Evolutionary conservation across 2,888 invertebrate genomes (phyloP).

Genomic region (Drosophila demipolita): DNA sequence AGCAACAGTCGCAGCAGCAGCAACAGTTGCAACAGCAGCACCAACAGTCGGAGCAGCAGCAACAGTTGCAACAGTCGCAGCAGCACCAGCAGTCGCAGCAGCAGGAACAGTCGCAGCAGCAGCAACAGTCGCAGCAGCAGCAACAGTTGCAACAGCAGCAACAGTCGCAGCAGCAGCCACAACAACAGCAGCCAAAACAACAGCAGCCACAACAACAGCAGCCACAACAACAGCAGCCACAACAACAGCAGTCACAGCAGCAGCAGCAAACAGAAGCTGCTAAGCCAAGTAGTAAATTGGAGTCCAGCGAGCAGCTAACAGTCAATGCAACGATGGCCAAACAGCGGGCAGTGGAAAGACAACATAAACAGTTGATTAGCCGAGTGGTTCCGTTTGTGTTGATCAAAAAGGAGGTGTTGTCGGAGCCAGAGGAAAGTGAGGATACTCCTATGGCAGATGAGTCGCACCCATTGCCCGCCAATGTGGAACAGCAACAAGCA

Average conservation of each 20-base stretch:
- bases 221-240: background rate
- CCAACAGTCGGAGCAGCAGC: conserved; percentile 29
- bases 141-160: background rate
- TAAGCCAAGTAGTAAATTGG: conserved; percentile 9
- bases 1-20: background rate
- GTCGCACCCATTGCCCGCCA: conserved; percentile 34
- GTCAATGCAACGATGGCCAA: conserved; percentile 23
- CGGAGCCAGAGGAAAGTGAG: conserved; percentile 71
- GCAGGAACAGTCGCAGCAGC: background rate
- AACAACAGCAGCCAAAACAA: background rate
- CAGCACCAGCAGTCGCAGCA: background rate
- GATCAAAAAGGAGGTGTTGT: conserved; percentile 80
- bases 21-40: background rate
- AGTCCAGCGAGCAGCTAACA: conserved; percentile 18
- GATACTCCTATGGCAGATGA: conserved; percentile 22
- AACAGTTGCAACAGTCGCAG: background rate
- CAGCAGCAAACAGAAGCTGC: background rate
- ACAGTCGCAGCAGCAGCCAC: background rate
- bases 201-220: background rate
- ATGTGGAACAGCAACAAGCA: conserved; percentile 46
- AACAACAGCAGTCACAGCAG: background rate
- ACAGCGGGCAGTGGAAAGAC: conserved; percentile 61
- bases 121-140: background rate
- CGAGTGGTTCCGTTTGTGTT: conserved; percentile 80
- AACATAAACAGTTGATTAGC: conserved; percentile 66